A percentile compares a stretch with the other conserved stretches of the same genome.
Evolutionary conservation across 2,797 vertebrate genomes (phyloP).

Genomic region (Nasua narica): DNA sequence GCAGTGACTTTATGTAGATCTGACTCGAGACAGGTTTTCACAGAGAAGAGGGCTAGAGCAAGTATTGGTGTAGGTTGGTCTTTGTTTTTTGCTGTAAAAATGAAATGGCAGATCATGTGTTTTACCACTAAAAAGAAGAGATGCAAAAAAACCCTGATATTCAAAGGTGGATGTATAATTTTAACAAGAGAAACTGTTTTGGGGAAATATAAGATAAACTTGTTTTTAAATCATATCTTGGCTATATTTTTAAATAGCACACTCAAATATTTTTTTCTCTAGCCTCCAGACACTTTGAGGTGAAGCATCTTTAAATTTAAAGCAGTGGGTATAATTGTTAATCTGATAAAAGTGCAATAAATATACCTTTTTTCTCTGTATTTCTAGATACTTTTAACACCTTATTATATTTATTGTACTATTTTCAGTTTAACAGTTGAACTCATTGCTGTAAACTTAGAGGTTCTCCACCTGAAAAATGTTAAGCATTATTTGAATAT

Average conservation of each 20-base stretch:
- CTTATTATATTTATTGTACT: not conserved
- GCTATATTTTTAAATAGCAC: not conserved
- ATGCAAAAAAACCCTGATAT: not conserved
- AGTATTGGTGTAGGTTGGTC: not conserved
- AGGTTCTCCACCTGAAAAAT: not conserved
- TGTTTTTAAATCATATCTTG: not conserved
- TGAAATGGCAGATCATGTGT: not conserved
- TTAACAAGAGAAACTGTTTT: not conserved
- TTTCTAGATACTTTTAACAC: not conserved
- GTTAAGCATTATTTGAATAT: constrained; percentile 1
- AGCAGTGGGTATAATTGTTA: not conserved
- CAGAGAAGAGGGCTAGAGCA: not conserved
- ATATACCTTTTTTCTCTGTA: not conserved
- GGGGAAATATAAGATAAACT: not conserved
- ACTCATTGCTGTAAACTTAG: not conserved
- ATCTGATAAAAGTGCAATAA: not conserved
- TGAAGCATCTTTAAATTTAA: not conserved
- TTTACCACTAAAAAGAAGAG: not conserved
- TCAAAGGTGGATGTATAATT: not conserved
- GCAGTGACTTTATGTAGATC: not conserved
- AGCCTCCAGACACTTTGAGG: not conserved
- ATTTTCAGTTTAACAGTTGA: constrained; percentile 6
- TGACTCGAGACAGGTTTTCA: not conserved
- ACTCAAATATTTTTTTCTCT: not conserved
- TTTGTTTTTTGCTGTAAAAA: not conserved